Percentiles rank a stretch among this genome's conserved stretches.
phyloP scores from a whole-genome alignment of 2,113 vertebrate species.

The Hippocampus barbouri region DNA sequence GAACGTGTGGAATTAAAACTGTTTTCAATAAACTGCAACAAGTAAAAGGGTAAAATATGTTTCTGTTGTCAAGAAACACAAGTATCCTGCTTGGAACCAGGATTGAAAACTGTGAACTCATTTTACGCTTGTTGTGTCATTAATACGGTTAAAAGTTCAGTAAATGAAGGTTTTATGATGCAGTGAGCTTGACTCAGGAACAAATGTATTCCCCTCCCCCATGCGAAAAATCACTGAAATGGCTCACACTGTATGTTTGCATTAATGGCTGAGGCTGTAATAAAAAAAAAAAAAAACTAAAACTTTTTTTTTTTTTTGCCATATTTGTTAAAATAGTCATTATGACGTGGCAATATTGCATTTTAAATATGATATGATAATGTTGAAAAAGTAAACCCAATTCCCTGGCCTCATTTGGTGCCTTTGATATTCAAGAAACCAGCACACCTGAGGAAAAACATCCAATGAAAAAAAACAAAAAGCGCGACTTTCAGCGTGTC shows the following conservation, averaged over 20 bases:
- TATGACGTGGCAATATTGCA: not conserved
- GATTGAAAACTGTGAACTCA: not conserved
- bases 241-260: too few relatives aligned
- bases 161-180: not conserved
- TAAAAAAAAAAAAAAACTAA: too few relatives aligned
- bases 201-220: too few relatives aligned
- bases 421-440: not conserved
- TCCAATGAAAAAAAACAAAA: not conserved
- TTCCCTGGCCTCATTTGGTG: not conserved
- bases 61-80: too few relatives aligned
- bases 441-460: not conserved
- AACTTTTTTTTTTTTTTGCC: too few relatives aligned
- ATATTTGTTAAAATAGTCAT: not conserved
- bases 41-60: too few relatives aligned
- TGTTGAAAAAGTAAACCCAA: not conserved
- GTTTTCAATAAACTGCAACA: not conserved
- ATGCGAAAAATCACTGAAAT: too few relatives aligned
- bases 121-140: not conserved
- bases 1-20: not conserved
- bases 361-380: not conserved
- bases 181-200: not conserved
- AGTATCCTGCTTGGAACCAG: too few relatives aligned
- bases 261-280: too few relatives aligned
- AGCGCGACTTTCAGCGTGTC: not conserved
- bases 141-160: not conserved